Evolutionary conservation across 2,113 vertebrate species (phyloP).

Genomic region (Lota lota): DNA sequence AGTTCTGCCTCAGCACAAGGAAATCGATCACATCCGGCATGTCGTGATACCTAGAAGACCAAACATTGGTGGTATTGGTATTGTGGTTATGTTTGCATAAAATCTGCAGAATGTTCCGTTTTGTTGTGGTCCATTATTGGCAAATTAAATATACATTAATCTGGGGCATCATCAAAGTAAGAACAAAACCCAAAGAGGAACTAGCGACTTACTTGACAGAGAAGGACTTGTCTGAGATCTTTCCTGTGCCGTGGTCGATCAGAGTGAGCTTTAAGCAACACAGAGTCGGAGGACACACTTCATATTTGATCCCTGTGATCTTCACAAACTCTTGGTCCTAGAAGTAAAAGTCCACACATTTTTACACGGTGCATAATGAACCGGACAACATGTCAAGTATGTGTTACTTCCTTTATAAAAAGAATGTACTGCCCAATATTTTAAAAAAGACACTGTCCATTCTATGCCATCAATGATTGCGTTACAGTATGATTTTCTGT

Average conservation of each 20-base stretch:
- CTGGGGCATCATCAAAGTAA: neutral
- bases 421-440: neutral
- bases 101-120: no score
- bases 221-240: constrained; percentile 87
- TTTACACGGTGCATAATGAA: neutral
- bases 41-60: constrained; percentile 86
- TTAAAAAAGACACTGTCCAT: neutral
- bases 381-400: neutral
- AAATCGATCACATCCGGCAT: constrained; percentile 99
- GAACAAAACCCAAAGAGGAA: neutral
- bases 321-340: constrained; percentile 98
- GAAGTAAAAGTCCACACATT: constrained; percentile 10
- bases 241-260: constrained; percentile 88
- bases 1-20: constrained; percentile 91
- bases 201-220: constrained; percentile 84
- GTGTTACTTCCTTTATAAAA: neutral
- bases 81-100: no score
- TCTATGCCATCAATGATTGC: no score
- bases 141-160: no score
- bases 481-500: no score
- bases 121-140: no score
- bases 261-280: constrained; percentile 95
- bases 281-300: constrained; percentile 90
- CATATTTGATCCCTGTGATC: constrained; percentile 94
- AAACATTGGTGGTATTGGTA: no score